These are phyloP conservation scores for Buceros bicornis DNA, from an alignment of 2,797 vertebrate species.

Conservation along the genomic window DNA sequence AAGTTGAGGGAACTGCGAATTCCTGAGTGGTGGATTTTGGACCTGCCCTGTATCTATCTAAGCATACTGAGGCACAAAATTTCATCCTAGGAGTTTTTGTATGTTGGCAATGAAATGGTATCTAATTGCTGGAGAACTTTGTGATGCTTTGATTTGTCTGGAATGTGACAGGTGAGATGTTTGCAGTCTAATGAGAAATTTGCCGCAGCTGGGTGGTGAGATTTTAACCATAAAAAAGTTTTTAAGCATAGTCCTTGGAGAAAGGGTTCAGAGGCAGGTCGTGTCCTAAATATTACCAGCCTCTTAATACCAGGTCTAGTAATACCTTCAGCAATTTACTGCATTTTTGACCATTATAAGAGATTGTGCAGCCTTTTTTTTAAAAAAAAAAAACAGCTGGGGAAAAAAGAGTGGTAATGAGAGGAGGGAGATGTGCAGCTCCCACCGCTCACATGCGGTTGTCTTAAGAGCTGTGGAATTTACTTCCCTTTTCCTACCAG, in stretches of 20 bases:
- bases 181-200: neutral
- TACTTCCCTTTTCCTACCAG: neutral
- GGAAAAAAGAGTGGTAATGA: neutral
- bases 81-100: neutral
- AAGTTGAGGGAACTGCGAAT: neutral
- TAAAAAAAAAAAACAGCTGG: neutral
- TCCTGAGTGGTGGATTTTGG: neutral
- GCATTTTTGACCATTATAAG: neutral
- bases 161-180: neutral
- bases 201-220: rapidly evolving
- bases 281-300: neutral
- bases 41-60: neutral
- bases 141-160: neutral
- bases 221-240: neutral
- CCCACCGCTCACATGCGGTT: neutral
- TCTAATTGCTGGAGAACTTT: neutral
- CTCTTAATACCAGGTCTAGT: neutral
- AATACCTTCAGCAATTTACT: neutral
- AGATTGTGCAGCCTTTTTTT: neutral
- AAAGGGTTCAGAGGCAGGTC: neutral
- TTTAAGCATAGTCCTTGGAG: neutral
- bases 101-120: neutral
- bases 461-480: neutral
- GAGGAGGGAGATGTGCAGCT: neutral
- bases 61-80: neutral